Evolutionary conservation across 2,888 invertebrate genomes (phyloP).

Genomic region (Anticlea derivata): DNA sequence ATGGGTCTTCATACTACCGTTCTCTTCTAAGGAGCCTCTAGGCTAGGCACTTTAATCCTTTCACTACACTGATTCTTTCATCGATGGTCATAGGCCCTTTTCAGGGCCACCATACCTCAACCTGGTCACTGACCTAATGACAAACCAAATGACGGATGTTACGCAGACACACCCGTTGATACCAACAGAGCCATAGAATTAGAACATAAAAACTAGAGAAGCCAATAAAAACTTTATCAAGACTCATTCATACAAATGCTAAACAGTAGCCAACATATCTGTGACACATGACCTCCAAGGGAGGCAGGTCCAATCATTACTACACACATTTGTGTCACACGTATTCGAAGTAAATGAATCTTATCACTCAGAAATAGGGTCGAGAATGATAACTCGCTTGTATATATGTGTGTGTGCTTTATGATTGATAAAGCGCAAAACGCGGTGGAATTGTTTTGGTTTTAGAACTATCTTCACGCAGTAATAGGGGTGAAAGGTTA

Average conservation of each 20-base stretch:
- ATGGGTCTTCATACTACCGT: no score
- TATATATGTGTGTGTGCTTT: slow-evolving; percentile 39
- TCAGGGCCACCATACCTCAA: no score
- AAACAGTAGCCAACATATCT: slow-evolving; percentile 45
- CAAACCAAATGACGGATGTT: neutral
- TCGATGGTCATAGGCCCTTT: no score
- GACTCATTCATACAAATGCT: slow-evolving; percentile 56
- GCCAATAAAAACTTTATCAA: slow-evolving; percentile 29
- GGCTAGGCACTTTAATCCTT: no score
- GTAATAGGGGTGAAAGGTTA: slow-evolving; percentile 19
- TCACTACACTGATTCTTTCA: no score
- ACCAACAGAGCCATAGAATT: neutral
- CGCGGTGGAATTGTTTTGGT: slow-evolving; percentile 56
- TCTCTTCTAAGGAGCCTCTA: no score
- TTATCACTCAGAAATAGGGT: slow-evolving; percentile 25
- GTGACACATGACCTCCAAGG: slow-evolving; percentile 61
- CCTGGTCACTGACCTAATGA: no score
- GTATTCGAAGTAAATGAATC: slow-evolving; percentile 1
- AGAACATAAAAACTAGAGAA: slow-evolving; percentile 8
- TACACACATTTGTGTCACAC: slow-evolving; percentile 27
- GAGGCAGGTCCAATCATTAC: slow-evolving; percentile 50
- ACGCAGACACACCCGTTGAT: slow-evolving; percentile 1
- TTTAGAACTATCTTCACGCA: slow-evolving; percentile 28
- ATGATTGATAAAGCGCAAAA: slow-evolving; percentile 54
- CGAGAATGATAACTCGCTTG: slow-evolving; percentile 21